A percentile compares a stretch with the other conserved stretches of the same genome.
Conservation (phyloP, 2,113 vertebrate genomes). For the Stegastes partitus region DNA sequence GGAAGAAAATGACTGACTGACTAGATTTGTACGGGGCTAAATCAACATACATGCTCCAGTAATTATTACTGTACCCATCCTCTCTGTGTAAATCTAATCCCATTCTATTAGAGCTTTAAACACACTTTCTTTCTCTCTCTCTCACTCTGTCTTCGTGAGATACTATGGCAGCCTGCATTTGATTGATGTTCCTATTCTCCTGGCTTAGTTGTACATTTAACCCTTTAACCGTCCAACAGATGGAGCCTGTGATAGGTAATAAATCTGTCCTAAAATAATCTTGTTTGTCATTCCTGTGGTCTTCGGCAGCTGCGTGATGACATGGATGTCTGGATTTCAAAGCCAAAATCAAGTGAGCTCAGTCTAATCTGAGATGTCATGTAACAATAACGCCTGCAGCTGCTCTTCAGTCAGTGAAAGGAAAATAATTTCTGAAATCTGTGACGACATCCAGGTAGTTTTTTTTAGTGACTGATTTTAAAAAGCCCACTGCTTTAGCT, state of each 20-base stretch:
- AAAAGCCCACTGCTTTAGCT: background rate
- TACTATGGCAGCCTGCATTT: constrained; percentile 34
- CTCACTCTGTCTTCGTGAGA: constrained; percentile 18
- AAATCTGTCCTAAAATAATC: constrained; percentile 24
- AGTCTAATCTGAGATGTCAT: constrained; percentile 50
- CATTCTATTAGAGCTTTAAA: constrained; percentile 38
- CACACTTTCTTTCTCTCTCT: constrained; percentile 25
- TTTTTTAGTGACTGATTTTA: constrained; percentile 12
- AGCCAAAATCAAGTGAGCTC: constrained; percentile 39
- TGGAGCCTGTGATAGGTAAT: constrained; percentile 28
- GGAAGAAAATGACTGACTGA: constrained; percentile 16
- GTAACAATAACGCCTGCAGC: constrained; percentile 31
- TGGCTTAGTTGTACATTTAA: constrained; percentile 40
- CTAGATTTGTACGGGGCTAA: constrained; percentile 2
- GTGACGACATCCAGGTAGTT: constrained; percentile 1
- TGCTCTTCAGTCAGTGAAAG: constrained; percentile 19
- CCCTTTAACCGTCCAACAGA: constrained; percentile 37
- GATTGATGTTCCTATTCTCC: constrained; percentile 58
- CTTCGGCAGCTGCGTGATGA: constrained; percentile 5
- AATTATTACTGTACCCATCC: constrained; percentile 14
- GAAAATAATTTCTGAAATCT: constrained; percentile 9
- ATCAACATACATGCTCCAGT: constrained; percentile 17
- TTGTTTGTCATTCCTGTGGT: constrained; percentile 21
- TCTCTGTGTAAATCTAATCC: constrained; percentile 36
- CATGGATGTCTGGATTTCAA: constrained; percentile 17